phyloP scores from a whole-genome alignment of 1,140 invertebrate species.

The Dufourea novaeangliae region DNA sequence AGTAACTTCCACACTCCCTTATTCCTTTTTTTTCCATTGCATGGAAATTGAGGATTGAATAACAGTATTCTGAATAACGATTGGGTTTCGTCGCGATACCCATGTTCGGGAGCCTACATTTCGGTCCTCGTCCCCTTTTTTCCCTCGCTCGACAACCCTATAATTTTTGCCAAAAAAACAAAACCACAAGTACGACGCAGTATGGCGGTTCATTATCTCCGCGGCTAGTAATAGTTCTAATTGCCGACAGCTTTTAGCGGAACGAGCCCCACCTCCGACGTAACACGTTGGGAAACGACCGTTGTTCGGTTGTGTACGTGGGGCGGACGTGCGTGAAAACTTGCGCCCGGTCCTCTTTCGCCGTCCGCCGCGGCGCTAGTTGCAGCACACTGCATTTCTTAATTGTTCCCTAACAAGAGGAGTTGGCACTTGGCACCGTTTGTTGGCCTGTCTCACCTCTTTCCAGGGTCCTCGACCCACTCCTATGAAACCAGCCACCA shows the following conservation, averaged over 20 bases:
- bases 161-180: neutral
- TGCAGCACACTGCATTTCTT: slow-evolving; percentile 74
- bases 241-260: slow-evolving; percentile 38
- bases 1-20: no score
- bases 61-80: no score
- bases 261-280: neutral
- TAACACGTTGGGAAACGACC: neutral
- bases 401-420: slow-evolving; percentile 78
- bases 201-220: slow-evolving; percentile 12
- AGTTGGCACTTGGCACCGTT: slow-evolving; percentile 75
- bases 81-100: neutral
- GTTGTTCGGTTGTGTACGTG: neutral
- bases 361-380: slow-evolving; percentile 47
- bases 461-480: slow-evolving; percentile 63
- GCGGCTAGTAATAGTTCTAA: slow-evolving; percentile 32
- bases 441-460: slow-evolving; percentile 68
- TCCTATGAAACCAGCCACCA: slow-evolving; percentile 56
- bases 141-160: neutral
- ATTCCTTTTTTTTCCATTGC: no score
- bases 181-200: neutral
- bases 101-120: neutral
- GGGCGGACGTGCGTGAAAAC: slow-evolving; percentile 53
- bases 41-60: no score
- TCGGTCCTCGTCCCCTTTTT: no score
- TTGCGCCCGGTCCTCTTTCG: slow-evolving; percentile 32